Conservation (phyloP, 2,797 vertebrate species). For the Vireo griseus region DNA sequence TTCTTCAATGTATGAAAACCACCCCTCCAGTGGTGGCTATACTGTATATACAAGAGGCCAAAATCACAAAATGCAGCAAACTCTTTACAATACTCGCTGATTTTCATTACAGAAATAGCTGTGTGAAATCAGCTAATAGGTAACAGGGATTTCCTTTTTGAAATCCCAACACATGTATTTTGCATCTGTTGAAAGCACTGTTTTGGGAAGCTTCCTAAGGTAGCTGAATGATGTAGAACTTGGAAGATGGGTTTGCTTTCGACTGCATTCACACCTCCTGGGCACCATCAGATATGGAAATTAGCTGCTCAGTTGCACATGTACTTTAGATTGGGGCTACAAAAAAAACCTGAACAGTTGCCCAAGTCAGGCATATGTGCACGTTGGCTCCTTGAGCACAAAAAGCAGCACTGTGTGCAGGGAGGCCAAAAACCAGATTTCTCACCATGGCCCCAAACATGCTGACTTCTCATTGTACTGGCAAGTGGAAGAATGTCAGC, state of each 20-base stretch:
- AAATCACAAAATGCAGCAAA: not conserved
- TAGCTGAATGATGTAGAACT: not conserved
- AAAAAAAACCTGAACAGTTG: not conserved
- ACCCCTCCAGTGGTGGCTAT: not conserved
- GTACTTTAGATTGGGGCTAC: not conserved
- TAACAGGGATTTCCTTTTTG: not conserved
- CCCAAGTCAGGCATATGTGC: not conserved
- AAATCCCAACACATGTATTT: not conserved
- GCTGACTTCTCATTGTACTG: not conserved
- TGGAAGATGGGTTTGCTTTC: not conserved
- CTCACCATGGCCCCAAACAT: not conserved
- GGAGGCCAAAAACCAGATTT: not conserved
- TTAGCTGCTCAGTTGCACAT: not conserved
- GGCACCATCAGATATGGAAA: not conserved
- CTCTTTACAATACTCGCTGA: not conserved
- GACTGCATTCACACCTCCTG: not conserved
- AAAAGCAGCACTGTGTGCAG: fast-evolving
- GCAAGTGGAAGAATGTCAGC: not conserved
- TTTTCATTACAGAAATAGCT: not conserved
- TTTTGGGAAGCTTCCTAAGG: not conserved
- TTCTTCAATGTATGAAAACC: not conserved
- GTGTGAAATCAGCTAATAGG: not conserved
- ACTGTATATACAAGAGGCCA: not conserved
- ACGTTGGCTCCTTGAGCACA: fast-evolving
- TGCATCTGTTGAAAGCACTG: not conserved